A percentile compares a stretch with the other conserved stretches of the same genome.
phyloP scores from a whole-genome alignment of 2,113 vertebrate species.

The Menura novaehollandiae region DNA sequence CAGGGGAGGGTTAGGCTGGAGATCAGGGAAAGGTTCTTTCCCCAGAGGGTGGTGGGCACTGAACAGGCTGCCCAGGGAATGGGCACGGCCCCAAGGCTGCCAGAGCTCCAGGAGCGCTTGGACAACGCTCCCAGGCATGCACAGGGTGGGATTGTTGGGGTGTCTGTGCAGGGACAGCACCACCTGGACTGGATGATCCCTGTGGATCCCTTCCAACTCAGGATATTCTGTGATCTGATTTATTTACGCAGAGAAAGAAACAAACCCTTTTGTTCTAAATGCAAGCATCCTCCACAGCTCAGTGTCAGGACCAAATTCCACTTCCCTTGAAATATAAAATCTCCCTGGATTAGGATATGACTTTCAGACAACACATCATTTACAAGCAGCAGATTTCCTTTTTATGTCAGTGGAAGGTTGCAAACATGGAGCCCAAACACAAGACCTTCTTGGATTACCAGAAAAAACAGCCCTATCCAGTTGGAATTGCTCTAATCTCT shows the following conservation, averaged over 20 bases:
- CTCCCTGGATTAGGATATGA: not conserved
- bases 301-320: not conserved
- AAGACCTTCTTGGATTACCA: fast-evolving
- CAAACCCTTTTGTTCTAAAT: not conserved
- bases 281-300: not conserved
- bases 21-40: not conserved
- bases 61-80: not conserved
- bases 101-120: not conserved
- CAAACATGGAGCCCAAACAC: not conserved
- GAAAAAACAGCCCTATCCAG: not conserved
- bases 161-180: not conserved
- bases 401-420: fast-evolving
- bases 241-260: not conserved
- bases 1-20: fast-evolving
- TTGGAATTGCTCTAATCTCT: fast-evolving
- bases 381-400: not conserved
- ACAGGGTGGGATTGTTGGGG: not conserved
- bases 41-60: not conserved
- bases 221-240: fast-evolving
- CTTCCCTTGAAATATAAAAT: not conserved
- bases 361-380: not conserved
- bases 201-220: fast-evolving
- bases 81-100: not conserved
- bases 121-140: fast-evolving
- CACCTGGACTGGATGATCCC: fast-evolving